These are phyloP conservation scores for Cuniculus paca DNA, from an alignment of 2,797 vertebrate genomes.

Conservation along the genomic window DNA sequence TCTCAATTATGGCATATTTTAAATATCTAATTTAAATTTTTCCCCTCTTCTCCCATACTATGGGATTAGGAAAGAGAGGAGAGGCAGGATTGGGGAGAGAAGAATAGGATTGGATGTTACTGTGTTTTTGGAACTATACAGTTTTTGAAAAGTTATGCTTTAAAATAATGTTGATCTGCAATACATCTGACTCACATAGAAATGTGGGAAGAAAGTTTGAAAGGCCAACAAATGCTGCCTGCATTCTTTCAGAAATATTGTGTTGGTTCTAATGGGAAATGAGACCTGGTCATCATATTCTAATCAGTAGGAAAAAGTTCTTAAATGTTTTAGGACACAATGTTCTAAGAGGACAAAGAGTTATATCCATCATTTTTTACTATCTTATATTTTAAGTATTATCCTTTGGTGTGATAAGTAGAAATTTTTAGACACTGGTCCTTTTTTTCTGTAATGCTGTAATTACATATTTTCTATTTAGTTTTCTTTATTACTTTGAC, in stretches of 20 bases:
- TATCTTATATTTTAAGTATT: not conserved
- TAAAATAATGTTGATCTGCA: slow-evolving; percentile 47
- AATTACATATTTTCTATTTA: not conserved
- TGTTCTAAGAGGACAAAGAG: not conserved
- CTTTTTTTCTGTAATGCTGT: not conserved
- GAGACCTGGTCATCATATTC: not conserved
- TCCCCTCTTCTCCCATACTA: not conserved
- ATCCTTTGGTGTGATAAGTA: not conserved
- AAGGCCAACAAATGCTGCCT: not conserved
- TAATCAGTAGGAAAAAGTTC: not conserved
- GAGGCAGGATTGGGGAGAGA: not conserved
- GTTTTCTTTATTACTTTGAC: not conserved
- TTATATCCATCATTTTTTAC: not conserved
- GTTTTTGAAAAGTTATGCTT: not conserved
- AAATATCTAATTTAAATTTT: slow-evolving; percentile 30
- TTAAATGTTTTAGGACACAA: not conserved
- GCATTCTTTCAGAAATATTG: not conserved
- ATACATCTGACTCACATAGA: not conserved
- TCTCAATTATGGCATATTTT: not conserved
- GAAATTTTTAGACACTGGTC: not conserved
- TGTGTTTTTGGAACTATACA: not conserved
- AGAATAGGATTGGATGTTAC: not conserved
- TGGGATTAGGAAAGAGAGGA: not conserved
- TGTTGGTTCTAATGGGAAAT: not conserved
- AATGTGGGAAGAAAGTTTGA: not conserved